Evolutionary conservation across 2,113 vertebrate genomes (phyloP).

Genomic region (Mionectes macconnelli): DNA sequence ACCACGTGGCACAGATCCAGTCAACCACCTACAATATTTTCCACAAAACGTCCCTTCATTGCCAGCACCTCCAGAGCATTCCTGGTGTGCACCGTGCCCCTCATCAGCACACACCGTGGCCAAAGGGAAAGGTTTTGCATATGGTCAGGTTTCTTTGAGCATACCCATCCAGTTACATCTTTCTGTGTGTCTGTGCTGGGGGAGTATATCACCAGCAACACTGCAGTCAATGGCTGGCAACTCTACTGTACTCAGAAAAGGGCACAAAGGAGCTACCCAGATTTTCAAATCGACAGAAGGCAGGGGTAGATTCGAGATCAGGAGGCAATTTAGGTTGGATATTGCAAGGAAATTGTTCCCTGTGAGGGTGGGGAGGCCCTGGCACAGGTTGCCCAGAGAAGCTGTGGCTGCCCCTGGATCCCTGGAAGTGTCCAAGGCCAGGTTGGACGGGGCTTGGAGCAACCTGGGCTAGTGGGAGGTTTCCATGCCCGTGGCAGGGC

Average conservation of each 20-base stretch:
- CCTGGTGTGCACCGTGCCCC: rapidly evolving
- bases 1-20: not conserved
- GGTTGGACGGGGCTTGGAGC: not conserved
- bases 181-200: not conserved
- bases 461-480: not conserved
- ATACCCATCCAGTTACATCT: rapidly evolving
- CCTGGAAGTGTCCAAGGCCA: not conserved
- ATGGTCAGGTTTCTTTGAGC: not conserved
- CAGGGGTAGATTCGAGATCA: rapidly evolving
- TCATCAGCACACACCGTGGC: not conserved
- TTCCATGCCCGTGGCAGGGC: not conserved
- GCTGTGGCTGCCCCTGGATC: not conserved
- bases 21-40: not conserved
- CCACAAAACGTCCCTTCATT: not conserved
- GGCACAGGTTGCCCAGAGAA: not conserved
- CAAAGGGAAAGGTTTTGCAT: not conserved
- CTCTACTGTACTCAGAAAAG: not conserved
- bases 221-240: not conserved
- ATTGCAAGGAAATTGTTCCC: not conserved
- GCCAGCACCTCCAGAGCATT: too few relatives aligned
- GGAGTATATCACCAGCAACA: not conserved
- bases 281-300: not conserved
- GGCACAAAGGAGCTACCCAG: not conserved
- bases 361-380: not conserved
- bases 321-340: not conserved